Base-by-base conservation (phyloP, 2,797 vertebrate species). In the Pangasius krempfi region DNA sequence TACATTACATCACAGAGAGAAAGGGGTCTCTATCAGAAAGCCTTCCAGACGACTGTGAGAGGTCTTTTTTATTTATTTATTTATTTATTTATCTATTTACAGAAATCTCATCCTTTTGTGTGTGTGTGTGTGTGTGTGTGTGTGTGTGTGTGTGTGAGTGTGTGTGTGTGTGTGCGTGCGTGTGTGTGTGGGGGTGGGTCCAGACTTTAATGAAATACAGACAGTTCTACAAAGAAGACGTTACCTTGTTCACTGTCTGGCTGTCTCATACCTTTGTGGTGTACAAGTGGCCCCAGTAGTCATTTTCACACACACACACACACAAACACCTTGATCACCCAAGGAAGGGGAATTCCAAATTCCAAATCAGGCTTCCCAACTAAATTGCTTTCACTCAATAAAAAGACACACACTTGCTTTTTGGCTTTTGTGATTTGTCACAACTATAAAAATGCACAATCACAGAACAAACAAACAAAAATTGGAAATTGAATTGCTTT, bases 21-120 rank as follows among this genome's bases (percentile, higher is more conserved):
- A 56, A 37, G 56, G 25, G 25, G 80, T 85, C 30, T 87, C 76
- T 78, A 12, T 90, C 68, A 64, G 79, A 83, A 79, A 84, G 54
- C 40, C 64, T 89, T 37, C 84, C 86, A 62, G 82, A 86, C 25
- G 82, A 80, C 76, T 18, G 78, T 87, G 78, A 90, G 47, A 85
- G 47, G 80, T 88, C 84, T 91, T 88, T 90, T 76, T 27, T 37
- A 2, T 37, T 37, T 37, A 37, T 40, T 40, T 40, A 40, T 5
- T 9, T 8, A 14, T 25, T 22, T 33, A 6, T 70, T 33, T n/a
- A n/a, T n/a, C n/a, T n/a, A n/a, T 54, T 12, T 27, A 79, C 27
- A 87, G 30, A 80, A 84, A 70, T 47, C 68, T 40, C 68, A 72
- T 7, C 7, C 18, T 68, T 68, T 37, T 18, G 40, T 76, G 47